phyloP scores from a whole-genome alignment of 1,140 invertebrate species.

The Drosophila sucinea region DNA sequence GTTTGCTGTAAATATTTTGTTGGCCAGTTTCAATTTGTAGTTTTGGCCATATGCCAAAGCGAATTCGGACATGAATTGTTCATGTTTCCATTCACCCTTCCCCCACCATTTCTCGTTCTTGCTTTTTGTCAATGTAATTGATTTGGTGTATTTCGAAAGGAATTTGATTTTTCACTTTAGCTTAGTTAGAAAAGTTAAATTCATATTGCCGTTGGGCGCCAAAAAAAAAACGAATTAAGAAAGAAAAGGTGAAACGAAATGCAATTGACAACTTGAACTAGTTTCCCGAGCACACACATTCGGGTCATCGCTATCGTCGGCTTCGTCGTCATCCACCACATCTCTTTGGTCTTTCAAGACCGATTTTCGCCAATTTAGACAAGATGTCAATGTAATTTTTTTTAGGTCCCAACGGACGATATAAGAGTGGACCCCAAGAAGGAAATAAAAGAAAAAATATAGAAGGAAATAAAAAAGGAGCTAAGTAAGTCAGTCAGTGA shows the following conservation, averaged over 20 bases:
- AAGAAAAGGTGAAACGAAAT: slow-evolving; percentile 1
- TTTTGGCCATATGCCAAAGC: slow-evolving; percentile 62
- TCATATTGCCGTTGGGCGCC: neutral
- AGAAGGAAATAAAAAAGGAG: slow-evolving; percentile 14
- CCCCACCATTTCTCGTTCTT: neutral
- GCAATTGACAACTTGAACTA: slow-evolving; percentile 11
- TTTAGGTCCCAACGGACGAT: slow-evolving; percentile 3
- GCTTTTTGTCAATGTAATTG: slow-evolving; percentile 4
- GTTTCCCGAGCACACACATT: neutral
- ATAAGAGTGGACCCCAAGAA: neutral
- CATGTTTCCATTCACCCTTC: slow-evolving; percentile 28
- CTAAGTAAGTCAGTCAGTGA: slow-evolving; percentile 26
- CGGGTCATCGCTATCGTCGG: slow-evolving; percentile 5
- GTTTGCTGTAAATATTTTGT: slow-evolving; percentile 52
- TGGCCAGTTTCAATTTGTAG: slow-evolving; percentile 63
- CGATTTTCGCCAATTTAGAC: slow-evolving; percentile 20
- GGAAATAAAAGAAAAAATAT: neutral
- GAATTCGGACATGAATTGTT: slow-evolving; percentile 47
- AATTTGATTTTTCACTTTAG: slow-evolving; percentile 11
- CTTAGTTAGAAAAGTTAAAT: neutral
- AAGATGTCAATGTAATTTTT: slow-evolving; percentile 16
- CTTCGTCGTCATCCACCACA: slow-evolving; percentile 8
- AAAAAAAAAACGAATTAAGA: neutral
- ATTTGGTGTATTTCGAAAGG: neutral
- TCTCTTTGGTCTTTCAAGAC: slow-evolving; percentile 9